Evolutionary conservation across 2,888 invertebrate genomes (phyloP).

Genomic region (Nudaria mundana): DNA sequence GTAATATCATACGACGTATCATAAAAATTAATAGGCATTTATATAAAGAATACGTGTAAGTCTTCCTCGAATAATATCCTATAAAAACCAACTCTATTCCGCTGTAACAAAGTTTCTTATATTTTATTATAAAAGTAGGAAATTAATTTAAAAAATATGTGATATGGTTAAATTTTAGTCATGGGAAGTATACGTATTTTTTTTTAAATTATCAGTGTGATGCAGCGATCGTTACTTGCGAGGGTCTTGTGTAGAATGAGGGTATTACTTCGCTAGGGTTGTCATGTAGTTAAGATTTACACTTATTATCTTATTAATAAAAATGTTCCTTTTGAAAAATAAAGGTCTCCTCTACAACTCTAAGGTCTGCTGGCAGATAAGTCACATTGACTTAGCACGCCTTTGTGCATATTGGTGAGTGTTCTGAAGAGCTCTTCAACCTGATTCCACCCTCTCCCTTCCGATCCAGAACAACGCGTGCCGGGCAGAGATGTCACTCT

Average conservation of each 20-base stretch:
- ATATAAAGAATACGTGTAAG: constrained; percentile 16
- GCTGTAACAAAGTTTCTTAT: constrained; percentile 7
- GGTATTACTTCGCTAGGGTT: background rate
- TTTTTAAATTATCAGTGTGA: constrained; percentile 6
- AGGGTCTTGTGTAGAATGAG: background rate
- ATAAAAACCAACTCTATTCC: constrained; percentile 7
- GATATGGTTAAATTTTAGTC: constrained; percentile 9
- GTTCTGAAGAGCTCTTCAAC: too few relatives aligned
- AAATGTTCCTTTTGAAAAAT: too few relatives aligned
- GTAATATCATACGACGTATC: constrained; percentile 19
- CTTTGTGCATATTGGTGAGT: too few relatives aligned
- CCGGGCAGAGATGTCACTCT: too few relatives aligned
- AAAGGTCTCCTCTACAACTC: too few relatives aligned
- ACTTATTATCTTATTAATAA: too few relatives aligned
- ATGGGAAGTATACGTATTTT: background rate
- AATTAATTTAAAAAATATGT: constrained; percentile 28
- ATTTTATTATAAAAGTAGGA: constrained; percentile 1
- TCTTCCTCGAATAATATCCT: constrained; percentile 4
- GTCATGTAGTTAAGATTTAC: background rate
- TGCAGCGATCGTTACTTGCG: background rate
- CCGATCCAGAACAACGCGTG: too few relatives aligned
- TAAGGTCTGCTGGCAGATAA: too few relatives aligned
- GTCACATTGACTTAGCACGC: too few relatives aligned
- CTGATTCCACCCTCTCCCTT: too few relatives aligned
- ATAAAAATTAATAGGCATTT: constrained; percentile 32